Evolutionary conservation across 2,113 vertebrate genomes (phyloP), one percentile per base, ranked within the genome.

Genomic region (Notarius quadriscutis): DNA sequence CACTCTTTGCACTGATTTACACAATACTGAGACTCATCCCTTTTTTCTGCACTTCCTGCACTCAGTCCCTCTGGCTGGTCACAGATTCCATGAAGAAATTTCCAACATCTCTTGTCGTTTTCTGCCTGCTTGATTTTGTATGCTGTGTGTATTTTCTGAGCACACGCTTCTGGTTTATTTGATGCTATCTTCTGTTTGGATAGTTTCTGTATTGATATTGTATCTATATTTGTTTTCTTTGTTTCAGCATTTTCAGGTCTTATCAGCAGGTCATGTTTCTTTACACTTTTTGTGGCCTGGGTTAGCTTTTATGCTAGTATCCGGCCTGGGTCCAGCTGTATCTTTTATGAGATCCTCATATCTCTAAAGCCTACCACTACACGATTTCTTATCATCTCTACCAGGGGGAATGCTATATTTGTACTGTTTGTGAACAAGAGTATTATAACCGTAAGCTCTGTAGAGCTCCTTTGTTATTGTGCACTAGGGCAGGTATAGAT

Each of bases 181-280:
- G 81, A 63, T 65, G 25, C 41, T 67, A 83, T 83, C 60, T 51
- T 51, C 41, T 60, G n/a, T 81, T 81, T 81, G 79, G 27, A 9
- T 27, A 60, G 79, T 58, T 60, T 81, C 53, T 51, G 18, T 82
- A 82, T 63, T 27, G 58, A 67, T 50, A 27, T 50, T 51, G 58
- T 83, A 83, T 83, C 81, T 82, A 15, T 82, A 48, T 51, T 51
- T 65, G 22, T 82, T 81, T 81, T 81, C n/a, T 81, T 60, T 62
- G 57, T 82, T 63, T 82, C 58, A 82, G 34, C 58, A 60, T 63
- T 63, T 65, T 50, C 58, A 48, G 57, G 5, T 63, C 18, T 82
- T 82, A 65, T 82, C 60, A 82, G 81, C 22, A 10, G 17, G 50
- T 65, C 60, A 17, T 82, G 78, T 58, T 81, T 60, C 25, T 0